Conservation (phyloP, 2,888 invertebrate genomes). For the Epirrhoe tristata region DNA sequence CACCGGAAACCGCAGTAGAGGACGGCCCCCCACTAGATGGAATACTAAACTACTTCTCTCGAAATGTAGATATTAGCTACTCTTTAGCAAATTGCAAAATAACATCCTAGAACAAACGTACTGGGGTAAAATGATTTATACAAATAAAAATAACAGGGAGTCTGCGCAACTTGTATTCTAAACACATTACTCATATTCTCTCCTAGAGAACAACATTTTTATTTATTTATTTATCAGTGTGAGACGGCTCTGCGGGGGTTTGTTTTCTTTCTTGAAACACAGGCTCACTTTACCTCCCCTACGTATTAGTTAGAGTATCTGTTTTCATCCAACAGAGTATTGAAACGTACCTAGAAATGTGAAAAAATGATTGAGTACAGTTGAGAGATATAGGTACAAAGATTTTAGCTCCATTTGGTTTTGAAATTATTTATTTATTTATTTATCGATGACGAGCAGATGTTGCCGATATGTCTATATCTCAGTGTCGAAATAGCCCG, state of each 20-base stretch:
- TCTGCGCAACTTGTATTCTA: slow-evolving; percentile 29
- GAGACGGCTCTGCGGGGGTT: slow-evolving; percentile 25
- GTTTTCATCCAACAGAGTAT: slow-evolving; percentile 3
- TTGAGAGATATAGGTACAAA: too few relatives aligned
- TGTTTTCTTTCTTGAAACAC: slow-evolving; percentile 27
- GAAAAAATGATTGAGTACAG: not conserved
- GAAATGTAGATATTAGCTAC: not conserved
- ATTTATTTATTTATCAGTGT: slow-evolving; percentile 23
- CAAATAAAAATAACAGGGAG: slow-evolving; percentile 25
- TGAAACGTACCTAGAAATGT: not conserved
- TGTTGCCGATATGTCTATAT: too few relatives aligned
- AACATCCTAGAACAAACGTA: slow-evolving; percentile 1
- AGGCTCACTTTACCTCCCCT: slow-evolving; percentile 6
- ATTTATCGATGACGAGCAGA: too few relatives aligned
- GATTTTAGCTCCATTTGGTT: too few relatives aligned
- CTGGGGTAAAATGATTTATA: slow-evolving; percentile 22
- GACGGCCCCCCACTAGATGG: too few relatives aligned
- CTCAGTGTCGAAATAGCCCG: too few relatives aligned
- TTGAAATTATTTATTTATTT: too few relatives aligned
- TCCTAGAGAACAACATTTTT: slow-evolving; percentile 35
- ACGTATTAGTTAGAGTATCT: slow-evolving; percentile 6
- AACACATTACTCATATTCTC: slow-evolving; percentile 38
- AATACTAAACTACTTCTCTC: too few relatives aligned
- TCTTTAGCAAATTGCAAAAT: not conserved
- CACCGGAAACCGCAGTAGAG: too few relatives aligned